Base-by-base conservation (phyloP, 1,140 invertebrate genomes). In the Drosophila arawakana region DNA sequence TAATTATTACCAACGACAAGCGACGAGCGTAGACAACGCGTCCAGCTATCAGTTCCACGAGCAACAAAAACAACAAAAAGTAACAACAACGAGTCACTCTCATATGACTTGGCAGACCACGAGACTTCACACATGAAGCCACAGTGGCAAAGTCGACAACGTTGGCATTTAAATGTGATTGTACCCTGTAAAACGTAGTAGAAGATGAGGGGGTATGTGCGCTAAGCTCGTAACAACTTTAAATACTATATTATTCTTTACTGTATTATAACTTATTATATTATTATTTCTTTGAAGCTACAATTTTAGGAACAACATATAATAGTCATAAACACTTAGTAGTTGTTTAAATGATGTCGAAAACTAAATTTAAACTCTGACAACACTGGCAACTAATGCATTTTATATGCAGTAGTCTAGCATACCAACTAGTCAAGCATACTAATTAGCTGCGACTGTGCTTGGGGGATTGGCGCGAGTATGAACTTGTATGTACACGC, bases 21-120 rank as follows among this genome's bases (percentile, higher is more conserved):
- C 55, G 34, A 41, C 60, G 37, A 39, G 21, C 21, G 39, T 15
- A 70, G 74, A 76, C 69, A 76, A 72, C 39, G 73, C 68, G 73
- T 59, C 61, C 54, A 63, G 60, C 59, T 75, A 75, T 75, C 73
- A 68, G 70, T 39, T 15, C 18, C 50, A 35, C 8, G 15, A 72
- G 52, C 44, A 58, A 41, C 47, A 68, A 75, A 44, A 70, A 77
- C 50, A 54, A 72, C 5, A 61, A 54, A 8, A 43, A 35, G 43
- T 67, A 35, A 34, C 61, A 21, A 49, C 73, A 73, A 89, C 83
- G 67, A 88, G 72, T 84, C 78, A 84, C 84, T 89, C 84, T 89
- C 84, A 89, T 89, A 89, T 89, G 84, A 89, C 84, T 89, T 89
- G 81, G 71, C 81, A 90, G 84, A 89, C 84, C 84, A 89, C 84